Conservation (phyloP, 2,888 invertebrate genomes). For the Caradrina clavipalpis region DNA sequence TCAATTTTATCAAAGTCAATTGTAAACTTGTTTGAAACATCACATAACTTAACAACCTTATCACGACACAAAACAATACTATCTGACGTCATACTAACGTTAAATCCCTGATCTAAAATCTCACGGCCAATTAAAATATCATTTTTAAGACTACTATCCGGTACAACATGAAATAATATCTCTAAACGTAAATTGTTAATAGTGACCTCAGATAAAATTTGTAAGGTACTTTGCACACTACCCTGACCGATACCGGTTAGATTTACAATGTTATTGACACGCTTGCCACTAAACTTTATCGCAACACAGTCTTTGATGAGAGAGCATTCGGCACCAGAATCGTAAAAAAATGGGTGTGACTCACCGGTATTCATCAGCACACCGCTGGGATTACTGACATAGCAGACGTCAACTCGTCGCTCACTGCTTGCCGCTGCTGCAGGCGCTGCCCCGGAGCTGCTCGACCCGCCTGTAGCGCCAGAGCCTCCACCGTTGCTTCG, state of each 20-base stretch:
- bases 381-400: too few species aligned
- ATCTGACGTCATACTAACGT: not conserved
- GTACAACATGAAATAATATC: constrained; percentile 16
- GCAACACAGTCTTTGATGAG: too few species aligned
- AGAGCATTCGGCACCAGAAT: too few species aligned
- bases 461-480: too few species aligned
- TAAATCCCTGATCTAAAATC: constrained; percentile 2
- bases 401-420: too few species aligned
- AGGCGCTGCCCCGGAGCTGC: too few species aligned
- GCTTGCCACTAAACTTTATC: not conserved
- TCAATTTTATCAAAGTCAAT: too few species aligned
- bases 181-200: constrained; percentile 6
- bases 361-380: too few species aligned
- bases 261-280: not conserved
- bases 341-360: too few species aligned
- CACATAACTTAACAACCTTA: not conserved
- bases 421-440: too few species aligned
- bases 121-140: constrained; percentile 2
- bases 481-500: too few species aligned
- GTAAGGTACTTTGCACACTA: not conserved
- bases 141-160: constrained; percentile 11
- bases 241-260: constrained; percentile 1
- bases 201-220: constrained; percentile 4
- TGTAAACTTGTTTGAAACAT: not conserved
- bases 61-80: constrained; percentile 1